phyloP scores from a whole-genome alignment of 2,113 vertebrate genomes.

The Anoplopoma fimbria region DNA sequence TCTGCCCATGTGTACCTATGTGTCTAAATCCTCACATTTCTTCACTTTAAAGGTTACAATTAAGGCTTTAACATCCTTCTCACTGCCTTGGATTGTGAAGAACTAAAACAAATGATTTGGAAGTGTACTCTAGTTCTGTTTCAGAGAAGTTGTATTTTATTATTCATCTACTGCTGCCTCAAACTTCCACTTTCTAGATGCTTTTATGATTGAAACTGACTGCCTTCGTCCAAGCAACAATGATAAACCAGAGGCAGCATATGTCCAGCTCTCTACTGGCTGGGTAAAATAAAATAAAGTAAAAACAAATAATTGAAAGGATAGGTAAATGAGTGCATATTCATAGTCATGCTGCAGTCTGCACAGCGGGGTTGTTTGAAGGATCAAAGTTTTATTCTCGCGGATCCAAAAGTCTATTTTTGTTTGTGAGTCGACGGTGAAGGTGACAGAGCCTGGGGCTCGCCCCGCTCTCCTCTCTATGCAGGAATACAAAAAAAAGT shows the following conservation, averaged over 20 bases:
- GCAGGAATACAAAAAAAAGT: not conserved
- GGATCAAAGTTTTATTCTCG: not conserved
- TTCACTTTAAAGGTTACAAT: no score
- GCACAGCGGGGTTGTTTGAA: not conserved
- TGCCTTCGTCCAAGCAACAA: not conserved
- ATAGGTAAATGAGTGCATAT: not conserved
- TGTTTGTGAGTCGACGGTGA: conserved; percentile 7
- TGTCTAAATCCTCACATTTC: no score
- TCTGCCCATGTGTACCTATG: no score
- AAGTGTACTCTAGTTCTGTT: conserved; percentile 11
- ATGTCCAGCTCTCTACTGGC: not conserved
- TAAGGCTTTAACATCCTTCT: no score
- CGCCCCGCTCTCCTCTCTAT: not conserved
- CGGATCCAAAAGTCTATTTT: conserved; percentile 1
- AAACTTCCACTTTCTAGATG: no score
- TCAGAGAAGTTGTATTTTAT: no score
- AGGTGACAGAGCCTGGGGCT: conserved; percentile 18
- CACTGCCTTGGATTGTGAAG: conserved; percentile 5
- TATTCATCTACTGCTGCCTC: conserved; percentile 13
- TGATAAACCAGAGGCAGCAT: not conserved
- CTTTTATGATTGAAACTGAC: conserved; percentile 10
- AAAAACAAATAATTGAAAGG: not conserved
- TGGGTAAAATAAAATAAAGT: not conserved
- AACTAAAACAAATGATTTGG: conserved; percentile 27
- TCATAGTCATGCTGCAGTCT: not conserved